Conservation (phyloP, 2,797 vertebrate species). For the Catamblyrhynchus diadema region DNA sequence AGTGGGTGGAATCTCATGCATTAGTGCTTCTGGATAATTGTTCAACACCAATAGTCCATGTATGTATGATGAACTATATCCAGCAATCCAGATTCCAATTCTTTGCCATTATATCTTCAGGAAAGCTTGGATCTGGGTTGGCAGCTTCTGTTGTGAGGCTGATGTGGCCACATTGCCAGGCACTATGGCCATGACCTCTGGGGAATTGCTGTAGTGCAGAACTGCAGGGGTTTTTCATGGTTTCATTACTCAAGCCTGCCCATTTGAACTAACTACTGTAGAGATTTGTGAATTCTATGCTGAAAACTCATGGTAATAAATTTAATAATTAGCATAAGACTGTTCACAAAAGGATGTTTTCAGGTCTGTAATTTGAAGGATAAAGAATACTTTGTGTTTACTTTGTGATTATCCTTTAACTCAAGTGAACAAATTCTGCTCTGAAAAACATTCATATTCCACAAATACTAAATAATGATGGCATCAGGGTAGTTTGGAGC, state of each 20-base stretch:
- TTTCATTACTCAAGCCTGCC: background rate
- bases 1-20: background rate
- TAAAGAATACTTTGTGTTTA: background rate
- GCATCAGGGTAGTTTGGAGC: background rate
- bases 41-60: background rate
- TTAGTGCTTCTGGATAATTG: background rate
- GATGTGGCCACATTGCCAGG: background rate
- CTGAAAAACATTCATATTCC: background rate
- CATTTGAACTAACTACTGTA: background rate
- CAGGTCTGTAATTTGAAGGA: background rate
- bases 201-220: background rate
- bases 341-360: background rate
- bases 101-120: background rate
- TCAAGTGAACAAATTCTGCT: background rate
- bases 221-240: rapidly evolving
- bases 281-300: background rate
- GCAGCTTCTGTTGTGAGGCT: background rate
- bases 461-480: background rate
- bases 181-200: background rate
- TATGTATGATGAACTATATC: background rate
- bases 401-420: background rate
- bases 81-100: background rate
- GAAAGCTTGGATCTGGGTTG: background rate
- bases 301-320: background rate
- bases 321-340: background rate